Evolutionary conservation across 1,140 invertebrate species (phyloP).

Genomic region (Bradynema listronoti): DNA sequence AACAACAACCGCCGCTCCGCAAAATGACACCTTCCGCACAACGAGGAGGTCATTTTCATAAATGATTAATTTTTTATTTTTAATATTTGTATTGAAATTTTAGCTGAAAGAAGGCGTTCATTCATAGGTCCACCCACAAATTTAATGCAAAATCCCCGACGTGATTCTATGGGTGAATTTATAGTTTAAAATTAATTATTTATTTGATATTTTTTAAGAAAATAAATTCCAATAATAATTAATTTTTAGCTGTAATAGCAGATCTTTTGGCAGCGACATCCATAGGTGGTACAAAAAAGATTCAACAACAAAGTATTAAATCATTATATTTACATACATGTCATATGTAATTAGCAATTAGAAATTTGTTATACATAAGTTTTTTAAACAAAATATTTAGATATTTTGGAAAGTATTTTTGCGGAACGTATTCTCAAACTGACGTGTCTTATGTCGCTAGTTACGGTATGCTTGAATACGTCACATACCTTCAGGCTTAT

Average conservation of each 20-base stretch:
- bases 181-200: too few species aligned
- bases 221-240: neutral
- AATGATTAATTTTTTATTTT: slow-evolving; percentile 1
- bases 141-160: slow-evolving; percentile 24
- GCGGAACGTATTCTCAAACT: slow-evolving; percentile 37
- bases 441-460: slow-evolving; percentile 50
- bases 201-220: neutral
- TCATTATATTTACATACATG: too few species aligned
- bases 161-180: slow-evolving; percentile 34
- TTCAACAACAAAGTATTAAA: slow-evolving; percentile 29
- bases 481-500: slow-evolving; percentile 47
- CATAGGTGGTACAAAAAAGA: slow-evolving; percentile 24
- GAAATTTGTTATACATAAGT: slow-evolving; percentile 2
- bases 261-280: slow-evolving; percentile 43
- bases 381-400: slow-evolving; percentile 34
- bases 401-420: slow-evolving; percentile 38
- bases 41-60: neutral
- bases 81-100: neutral
- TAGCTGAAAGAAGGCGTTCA: neutral
- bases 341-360: too few species aligned
- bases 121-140: slow-evolving; percentile 1
- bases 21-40: slow-evolving; percentile 17
- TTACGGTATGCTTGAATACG: slow-evolving; percentile 55
- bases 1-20: slow-evolving; percentile 18
- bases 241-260: slow-evolving; percentile 22